These are phyloP conservation scores for Meta bourneti DNA, from an alignment of 2,888 invertebrate genomes.

Conservation along the genomic window DNA sequence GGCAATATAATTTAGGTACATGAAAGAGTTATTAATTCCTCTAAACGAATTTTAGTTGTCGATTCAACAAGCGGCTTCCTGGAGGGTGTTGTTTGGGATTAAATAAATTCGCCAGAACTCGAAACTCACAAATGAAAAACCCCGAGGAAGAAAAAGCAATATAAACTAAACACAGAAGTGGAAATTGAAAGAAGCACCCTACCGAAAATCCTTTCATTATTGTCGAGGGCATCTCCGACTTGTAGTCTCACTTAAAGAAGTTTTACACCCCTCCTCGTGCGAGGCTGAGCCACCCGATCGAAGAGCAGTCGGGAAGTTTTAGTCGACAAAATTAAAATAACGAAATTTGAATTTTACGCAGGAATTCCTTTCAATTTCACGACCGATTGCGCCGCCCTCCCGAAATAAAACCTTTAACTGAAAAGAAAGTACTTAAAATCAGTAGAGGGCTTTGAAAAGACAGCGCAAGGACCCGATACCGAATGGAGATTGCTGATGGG, in stretches of 20 bases:
- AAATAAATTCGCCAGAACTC: neutral
- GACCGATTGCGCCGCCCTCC: constrained; percentile 7
- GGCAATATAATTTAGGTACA: too few relatives aligned
- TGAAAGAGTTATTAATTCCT: neutral
- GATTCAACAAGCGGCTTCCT: neutral
- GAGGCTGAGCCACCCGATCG: neutral
- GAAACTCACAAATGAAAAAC: neutral
- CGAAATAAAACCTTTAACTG: constrained; percentile 16
- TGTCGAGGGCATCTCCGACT: too few relatives aligned
- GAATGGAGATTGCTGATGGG: too few relatives aligned
- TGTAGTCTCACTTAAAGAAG: too few relatives aligned
- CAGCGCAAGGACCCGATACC: too few relatives aligned
- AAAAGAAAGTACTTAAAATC: constrained; percentile 4
- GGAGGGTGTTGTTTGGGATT: neutral
- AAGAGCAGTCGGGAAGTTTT: neutral
- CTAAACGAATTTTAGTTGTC: neutral
- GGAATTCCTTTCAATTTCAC: constrained; percentile 37
- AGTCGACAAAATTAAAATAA: constrained; percentile 44
- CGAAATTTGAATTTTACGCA: constrained; percentile 45
- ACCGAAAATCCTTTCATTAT: neutral
- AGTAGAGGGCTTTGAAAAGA: neutral
- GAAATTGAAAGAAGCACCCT: neutral
- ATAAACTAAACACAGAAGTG: neutral
- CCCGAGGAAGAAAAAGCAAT: neutral
- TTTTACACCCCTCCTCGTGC: neutral